A percentile compares a stretch with the other conserved stretches of the same genome.
Conservation (phyloP, 2,797 vertebrate species). For the Zalophus californianus region DNA sequence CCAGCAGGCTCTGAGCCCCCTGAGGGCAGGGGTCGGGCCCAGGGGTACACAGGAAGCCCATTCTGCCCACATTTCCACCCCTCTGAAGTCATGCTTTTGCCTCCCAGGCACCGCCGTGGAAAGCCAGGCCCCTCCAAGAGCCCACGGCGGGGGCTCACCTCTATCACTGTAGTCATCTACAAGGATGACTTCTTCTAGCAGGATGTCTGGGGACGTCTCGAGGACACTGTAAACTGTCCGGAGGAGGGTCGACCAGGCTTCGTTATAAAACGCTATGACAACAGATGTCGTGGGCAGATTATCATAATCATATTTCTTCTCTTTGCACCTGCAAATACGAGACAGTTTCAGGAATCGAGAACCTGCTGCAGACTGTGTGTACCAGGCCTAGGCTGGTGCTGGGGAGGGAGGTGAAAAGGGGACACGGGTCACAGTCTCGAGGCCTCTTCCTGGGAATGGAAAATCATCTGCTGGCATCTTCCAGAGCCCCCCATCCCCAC, state of each 20-base stretch:
- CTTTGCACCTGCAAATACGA: constrained; percentile 90
- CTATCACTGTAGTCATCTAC: constrained; percentile 99
- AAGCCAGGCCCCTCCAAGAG: neutral
- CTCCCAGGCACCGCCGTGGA: neutral
- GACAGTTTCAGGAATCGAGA: constrained; percentile 25
- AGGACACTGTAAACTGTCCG: constrained; percentile 96
- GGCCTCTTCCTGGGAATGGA: neutral
- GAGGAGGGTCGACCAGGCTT: constrained; percentile 94
- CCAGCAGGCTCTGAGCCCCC: neutral
- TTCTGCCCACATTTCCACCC: neutral
- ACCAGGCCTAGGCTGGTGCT: constrained; percentile 81
- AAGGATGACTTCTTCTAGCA: constrained; percentile 95
- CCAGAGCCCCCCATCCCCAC: neutral
- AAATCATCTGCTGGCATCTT: neutral
- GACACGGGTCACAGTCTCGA: neutral
- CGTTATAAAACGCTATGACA: constrained; percentile 94
- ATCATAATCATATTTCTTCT: constrained; percentile 91
- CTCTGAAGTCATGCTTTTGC: neutral
- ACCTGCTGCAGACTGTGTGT: constrained; percentile 89
- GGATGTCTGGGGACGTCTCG: constrained; percentile 95
- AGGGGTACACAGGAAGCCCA: neutral
- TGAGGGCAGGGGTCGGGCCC: neutral
- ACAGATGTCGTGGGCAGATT: constrained; percentile 91
- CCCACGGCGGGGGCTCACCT: constrained; percentile 87
- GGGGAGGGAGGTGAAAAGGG: fast-evolving